Base-by-base conservation (phyloP, 37 sponge, comb jelly and placozoan species). In the Axinella damicornis region DNA sequence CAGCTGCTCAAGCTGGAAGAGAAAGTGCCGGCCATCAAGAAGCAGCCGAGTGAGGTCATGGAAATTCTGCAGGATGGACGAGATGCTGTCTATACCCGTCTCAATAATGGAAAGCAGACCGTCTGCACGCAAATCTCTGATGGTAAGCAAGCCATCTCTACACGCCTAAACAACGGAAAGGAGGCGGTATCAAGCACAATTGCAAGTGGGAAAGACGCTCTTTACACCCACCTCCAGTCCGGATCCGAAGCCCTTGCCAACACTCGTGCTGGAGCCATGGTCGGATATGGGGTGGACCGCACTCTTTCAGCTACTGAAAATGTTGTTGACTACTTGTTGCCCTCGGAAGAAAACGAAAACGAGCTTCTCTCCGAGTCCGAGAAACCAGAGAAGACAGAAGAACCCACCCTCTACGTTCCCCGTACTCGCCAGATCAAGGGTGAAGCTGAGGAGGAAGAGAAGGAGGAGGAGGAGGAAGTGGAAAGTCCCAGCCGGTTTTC, bases 11-110 rank as follows among this genome's bases (percentile, higher is more conserved):
- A 82, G 4, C 87, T 91, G 30, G 92, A 82, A 37, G 83, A 85
- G 34, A 91, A 91, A 58, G 82, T 81, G 17, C 92, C 92, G 37
- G 76, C 82, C 55, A 40, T 91, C 62, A 85, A 82, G 55, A 78
- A 46, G 12, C 71, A 80, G 55, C 75, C 92, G 12, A 78, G 33
- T 21, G 92, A 91, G 24, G 92, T 91, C 0, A 58, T 52, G 14
- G 30, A 40, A 22, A 34, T 41, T 15, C 40, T 80, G 57, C 40
- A 28, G 24, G 80, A 87, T 57, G 56, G 80, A 33, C 79, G 72
- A 28, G 54, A 87, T 0, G 73, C 72, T n/a, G 34, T 87, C 33
- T 16, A 39, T 37, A 63, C 55, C 55, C 33, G 22, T 27, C 59
- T 87, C 71, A 57, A 28, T 28, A 63, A 70, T 2, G 57, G 74